Base-by-base conservation (phyloP, 1,140 invertebrate genomes). In the Kradibia gibbosae region DNA sequence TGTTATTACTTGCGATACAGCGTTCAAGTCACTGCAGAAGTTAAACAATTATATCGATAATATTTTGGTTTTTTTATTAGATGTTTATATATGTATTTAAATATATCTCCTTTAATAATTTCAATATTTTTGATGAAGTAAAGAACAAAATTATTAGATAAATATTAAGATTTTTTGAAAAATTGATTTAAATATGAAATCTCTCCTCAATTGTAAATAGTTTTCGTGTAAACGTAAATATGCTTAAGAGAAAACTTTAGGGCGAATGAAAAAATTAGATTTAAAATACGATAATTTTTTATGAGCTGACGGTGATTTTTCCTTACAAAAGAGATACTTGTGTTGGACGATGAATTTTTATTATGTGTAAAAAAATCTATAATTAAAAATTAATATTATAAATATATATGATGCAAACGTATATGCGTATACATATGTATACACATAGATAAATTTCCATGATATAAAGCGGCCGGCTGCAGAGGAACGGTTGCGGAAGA, bases 181-280 rank as follows among this genome's bases (percentile, higher is more conserved):
- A n/a, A n/a, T n/a, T n/a, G n/a, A n/a, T n/a, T n/a, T n/a, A n/a
- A n/a, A n/a, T n/a, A n/a, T n/a, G n/a, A n/a, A n/a, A n/a, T n/a
- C n/a, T n/a, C n/a, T n/a, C n/a, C n/a, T n/a, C 86, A 85, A 84
- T 77, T 75, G 76, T 83, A 81, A 84, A 83, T 84, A 82, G 77
- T 87, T 86, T 85, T 85, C 70, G 83, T 87, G 78, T 86, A 85
- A 86, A 83, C 84, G 83, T 87, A 85, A 74, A 73, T 25, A 45
- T 80, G 39, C 62, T 60, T 55, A 62, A 36, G 62, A 65, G 15
- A 48, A 15, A 62, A 25, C 36, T 22, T 25, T 22, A 13, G 22
- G 22, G 55, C 15, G 39, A 10, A 39, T 3, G 17, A 72, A 45
- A 48, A 25, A 25, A 65, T 74, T 15, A 42, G 17, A 72, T 55